phyloP scores from a whole-genome alignment of 2,113 vertebrate species.

The Myrmecophaga tridactyla region DNA sequence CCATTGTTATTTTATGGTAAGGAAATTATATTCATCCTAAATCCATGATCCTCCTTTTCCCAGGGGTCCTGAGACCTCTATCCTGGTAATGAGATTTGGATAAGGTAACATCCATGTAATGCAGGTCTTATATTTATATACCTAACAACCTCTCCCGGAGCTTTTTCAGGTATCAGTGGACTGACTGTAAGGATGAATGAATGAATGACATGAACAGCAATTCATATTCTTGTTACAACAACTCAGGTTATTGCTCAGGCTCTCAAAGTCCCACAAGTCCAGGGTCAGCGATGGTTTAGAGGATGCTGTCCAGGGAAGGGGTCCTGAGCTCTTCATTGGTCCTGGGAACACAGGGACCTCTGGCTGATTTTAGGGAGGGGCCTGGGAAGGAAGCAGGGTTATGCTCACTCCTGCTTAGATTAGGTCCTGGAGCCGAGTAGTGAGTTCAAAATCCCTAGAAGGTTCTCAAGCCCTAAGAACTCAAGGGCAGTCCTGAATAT shows the following conservation, averaged over 20 bases:
- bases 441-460: conserved; percentile 19
- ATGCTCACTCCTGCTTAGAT: neutral
- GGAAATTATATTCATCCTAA: neutral
- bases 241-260: no score
- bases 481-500: neutral
- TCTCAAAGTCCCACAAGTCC: neutral
- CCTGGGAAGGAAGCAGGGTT: neutral
- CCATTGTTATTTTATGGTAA: neutral
- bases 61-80: neutral
- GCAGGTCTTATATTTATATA: neutral
- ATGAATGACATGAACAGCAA: neutral
- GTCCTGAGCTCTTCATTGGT: neutral
- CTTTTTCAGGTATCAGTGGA: neutral
- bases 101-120: neutral
- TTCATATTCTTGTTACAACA: no score
- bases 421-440: neutral
- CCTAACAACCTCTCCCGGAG: neutral
- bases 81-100: neutral
- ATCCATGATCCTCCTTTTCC: neutral
- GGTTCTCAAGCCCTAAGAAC: neutral
- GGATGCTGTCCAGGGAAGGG: neutral
- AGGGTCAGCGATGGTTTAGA: neutral
- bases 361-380: neutral
- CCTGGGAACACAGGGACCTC: neutral
- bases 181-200: neutral